Conservation (phyloP, 2,113 vertebrate genomes). For the Xenopus borealis region DNA sequence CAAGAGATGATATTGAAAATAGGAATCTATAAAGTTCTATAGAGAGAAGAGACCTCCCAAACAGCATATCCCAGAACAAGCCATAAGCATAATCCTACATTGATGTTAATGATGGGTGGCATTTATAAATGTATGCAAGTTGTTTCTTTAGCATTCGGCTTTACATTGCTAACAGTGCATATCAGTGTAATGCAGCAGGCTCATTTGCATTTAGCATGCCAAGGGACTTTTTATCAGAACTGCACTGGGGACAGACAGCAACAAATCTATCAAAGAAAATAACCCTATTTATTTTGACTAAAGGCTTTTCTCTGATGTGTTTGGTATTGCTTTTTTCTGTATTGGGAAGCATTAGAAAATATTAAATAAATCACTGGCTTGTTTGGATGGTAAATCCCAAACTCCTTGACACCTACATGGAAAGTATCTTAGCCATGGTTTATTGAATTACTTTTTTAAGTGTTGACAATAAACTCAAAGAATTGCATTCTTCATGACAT, state of each 20-base stretch:
- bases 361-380: constrained; percentile 36
- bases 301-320: constrained; percentile 28
- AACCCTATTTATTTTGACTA: constrained; percentile 30
- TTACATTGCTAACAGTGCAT: background rate
- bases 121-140: background rate
- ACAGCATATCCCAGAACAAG: too few species aligned
- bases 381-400: constrained; percentile 29
- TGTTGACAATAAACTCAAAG: constrained; percentile 12
- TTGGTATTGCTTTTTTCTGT: constrained; percentile 22
- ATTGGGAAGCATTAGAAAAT: constrained; percentile 10
- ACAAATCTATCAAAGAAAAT: constrained; percentile 32
- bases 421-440: constrained; percentile 13
- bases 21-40: too few species aligned
- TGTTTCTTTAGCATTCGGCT: background rate
- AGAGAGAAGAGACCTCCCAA: too few species aligned
- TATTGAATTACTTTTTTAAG: background rate
- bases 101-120: too few species aligned
- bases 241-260: constrained; percentile 20
- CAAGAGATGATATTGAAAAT: too few species aligned
- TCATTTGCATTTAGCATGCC: background rate
- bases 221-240: constrained; percentile 14
- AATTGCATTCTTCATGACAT: background rate
- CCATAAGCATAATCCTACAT: too few species aligned
- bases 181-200: background rate
- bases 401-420: constrained; percentile 1